Evolutionary conservation across 2,113 vertebrate genomes (phyloP), one percentile per base, ranked within the genome.

Genomic region (Microtus richardsoni): DNA sequence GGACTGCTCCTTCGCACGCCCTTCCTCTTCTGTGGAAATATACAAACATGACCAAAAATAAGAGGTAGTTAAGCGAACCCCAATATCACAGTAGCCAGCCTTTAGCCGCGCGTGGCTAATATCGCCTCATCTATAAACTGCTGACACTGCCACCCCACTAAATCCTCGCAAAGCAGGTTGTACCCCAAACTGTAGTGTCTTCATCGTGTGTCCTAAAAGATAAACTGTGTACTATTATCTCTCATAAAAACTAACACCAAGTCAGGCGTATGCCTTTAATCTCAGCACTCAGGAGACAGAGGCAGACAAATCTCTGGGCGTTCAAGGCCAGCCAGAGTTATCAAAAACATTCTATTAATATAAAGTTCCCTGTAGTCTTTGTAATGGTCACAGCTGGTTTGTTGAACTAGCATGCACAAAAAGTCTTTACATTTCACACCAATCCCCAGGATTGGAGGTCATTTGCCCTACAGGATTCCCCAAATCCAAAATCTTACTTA

Each of bases 131-230:
- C 47, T 49, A 4, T 0, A 22, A 7, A 47, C 83, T 24, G 11
- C 39, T 17, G 1, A 6, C 54, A 36, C 49, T 7, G 30, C 16
- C 71, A 71, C 26, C 26, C 62, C 70, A 79, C 66, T 28, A 41
- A 54, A 88, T 91, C 74, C 80, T 82, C 41, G 62, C 88, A 88
- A 82, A 97, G 58, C n/a, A 94, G 94, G 70, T 93, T 66, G n/a
- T 64, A 44, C 68, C 28, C 74, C 79, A 62, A 60, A 70, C 70
- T 82, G 17, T 70, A 74, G 80, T 93, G 90, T 95, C 80, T 84
- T 91, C 26, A 66, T 1, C 39, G 54, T 74, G 11, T 75, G 58
- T 78, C 30, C 39, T 77, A 89, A 96, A 92, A 92, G 41, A 94
- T 30, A 44, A 64, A 33, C 19, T 11, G 28, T 49, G 33, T 47